Percentiles rank a stretch among this genome's conserved stretches.
Conservation (phyloP, 2,113 vertebrate genomes). For the Australoheros scitulus region DNA sequence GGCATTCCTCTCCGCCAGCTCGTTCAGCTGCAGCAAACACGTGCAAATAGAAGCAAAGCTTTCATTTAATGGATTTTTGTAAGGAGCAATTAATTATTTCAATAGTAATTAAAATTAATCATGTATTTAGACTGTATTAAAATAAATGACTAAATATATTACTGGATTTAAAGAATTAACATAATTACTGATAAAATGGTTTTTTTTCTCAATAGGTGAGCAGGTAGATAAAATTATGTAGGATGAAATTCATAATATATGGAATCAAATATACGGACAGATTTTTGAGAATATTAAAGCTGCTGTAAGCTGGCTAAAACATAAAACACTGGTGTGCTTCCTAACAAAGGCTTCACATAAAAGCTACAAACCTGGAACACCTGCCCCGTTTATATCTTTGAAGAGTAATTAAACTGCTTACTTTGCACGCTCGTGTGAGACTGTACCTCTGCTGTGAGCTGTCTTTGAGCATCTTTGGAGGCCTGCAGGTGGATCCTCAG, state of each 20-base stretch:
- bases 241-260: not conserved
- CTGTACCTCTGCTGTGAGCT: constrained; percentile 93
- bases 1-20: constrained; percentile 88
- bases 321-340: not conserved
- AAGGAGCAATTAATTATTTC: not conserved
- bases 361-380: not conserved
- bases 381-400: not conserved
- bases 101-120: not conserved
- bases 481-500: constrained; percentile 94
- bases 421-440: not conserved
- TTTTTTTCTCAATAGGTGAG: not conserved
- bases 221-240: not conserved
- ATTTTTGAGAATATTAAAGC: not conserved
- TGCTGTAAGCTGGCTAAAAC: not conserved
- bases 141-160: not conserved
- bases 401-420: not conserved
- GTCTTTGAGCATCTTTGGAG: constrained; percentile 95
- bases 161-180: not conserved
- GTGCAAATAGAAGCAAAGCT: not conserved
- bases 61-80: no score
- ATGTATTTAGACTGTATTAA: not conserved
- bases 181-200: not conserved
- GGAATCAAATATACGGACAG: not conserved
- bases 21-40: constrained; percentile 84
- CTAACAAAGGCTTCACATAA: not conserved